These are phyloP conservation scores for Psittacula derbiana DNA, from an alignment of 2,797 vertebrate genomes.

Conservation along the genomic window DNA sequence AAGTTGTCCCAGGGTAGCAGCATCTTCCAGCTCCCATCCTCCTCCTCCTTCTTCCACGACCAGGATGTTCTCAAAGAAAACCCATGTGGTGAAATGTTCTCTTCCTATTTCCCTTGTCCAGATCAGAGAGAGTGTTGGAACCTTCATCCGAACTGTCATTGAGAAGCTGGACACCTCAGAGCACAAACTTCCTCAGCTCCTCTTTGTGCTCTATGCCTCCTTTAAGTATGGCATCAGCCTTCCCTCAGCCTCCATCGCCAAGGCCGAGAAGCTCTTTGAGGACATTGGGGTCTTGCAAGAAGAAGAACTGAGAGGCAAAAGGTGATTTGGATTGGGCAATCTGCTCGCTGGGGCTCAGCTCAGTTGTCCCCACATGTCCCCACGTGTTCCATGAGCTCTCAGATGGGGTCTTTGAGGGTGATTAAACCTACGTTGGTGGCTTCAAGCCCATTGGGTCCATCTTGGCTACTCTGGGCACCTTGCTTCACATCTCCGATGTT, in stretches of 20 bases:
- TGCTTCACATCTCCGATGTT: fast-evolving
- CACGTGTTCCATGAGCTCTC: background rate
- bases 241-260: fast-evolving
- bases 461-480: background rate
- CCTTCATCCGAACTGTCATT: background rate
- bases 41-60: background rate
- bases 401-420: too few species aligned
- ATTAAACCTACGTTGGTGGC: background rate
- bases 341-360: background rate
- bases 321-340: background rate
- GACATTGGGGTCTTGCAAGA: fast-evolving
- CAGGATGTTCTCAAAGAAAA: background rate
- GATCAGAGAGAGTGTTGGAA: fast-evolving
- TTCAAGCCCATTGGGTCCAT: background rate
- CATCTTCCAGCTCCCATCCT: background rate
- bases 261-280: background rate
- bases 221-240: fast-evolving
- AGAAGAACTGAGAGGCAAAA: background rate
- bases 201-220: background rate
- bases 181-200: background rate
- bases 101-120: background rate
- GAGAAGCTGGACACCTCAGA: background rate
- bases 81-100: background rate
- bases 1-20: background rate
- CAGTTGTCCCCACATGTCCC: background rate